A percentile compares a stretch with the other conserved stretches of the same genome.
Evolutionary conservation across 2,888 invertebrate species (phyloP).

Genomic region (Eudemis profundana): DNA sequence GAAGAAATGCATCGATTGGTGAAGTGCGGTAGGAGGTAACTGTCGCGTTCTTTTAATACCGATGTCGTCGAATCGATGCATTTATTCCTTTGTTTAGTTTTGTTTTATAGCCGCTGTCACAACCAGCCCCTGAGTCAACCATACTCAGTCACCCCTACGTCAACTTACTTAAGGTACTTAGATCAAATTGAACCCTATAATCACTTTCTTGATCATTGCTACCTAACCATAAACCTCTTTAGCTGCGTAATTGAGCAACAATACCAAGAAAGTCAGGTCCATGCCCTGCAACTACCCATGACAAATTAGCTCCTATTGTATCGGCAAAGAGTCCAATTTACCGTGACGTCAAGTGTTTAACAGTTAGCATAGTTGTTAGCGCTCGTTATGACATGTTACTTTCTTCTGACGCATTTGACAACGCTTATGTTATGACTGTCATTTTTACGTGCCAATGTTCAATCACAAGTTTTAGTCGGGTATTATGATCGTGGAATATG

Average conservation of each 20-base stretch:
- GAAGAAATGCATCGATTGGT: too few species aligned
- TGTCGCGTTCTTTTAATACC: too few species aligned
- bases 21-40: too few species aligned
- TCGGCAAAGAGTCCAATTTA: background rate
- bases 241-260: slow-evolving; percentile 15
- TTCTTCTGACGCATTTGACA: background rate
- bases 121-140: too few species aligned
- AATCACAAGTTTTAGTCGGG: too few species aligned
- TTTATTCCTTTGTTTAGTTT: too few species aligned
- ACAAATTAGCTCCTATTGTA: background rate
- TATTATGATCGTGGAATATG: too few species aligned
- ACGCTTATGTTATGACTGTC: background rate
- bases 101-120: too few species aligned
- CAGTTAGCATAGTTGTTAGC: background rate
- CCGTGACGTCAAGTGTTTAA: background rate
- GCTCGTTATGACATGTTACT: slow-evolving; percentile 14
- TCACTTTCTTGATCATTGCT: slow-evolving; percentile 4
- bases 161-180: too few species aligned
- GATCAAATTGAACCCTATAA: too few species aligned
- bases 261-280: background rate
- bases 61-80: too few species aligned
- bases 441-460: background rate
- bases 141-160: too few species aligned
- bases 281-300: background rate
- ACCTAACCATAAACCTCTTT: slow-evolving; percentile 22